Evolutionary conservation across 2,888 invertebrate species (phyloP).

Genomic region (Euspilapteryx auroguttella): DNA sequence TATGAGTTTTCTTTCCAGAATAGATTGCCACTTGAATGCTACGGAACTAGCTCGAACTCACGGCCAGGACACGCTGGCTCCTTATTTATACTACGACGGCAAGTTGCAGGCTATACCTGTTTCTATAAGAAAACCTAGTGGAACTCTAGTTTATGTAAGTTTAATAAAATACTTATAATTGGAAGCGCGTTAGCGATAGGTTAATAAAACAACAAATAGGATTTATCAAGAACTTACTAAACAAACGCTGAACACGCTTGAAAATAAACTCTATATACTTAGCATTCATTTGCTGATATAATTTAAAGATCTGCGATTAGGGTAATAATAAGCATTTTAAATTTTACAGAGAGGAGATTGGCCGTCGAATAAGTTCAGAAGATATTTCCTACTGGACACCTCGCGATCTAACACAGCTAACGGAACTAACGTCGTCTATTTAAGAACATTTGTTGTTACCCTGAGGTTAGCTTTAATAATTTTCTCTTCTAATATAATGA

Average conservation of each 20-base stretch:
- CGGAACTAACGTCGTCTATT: conserved; percentile 21
- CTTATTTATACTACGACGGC: conserved; percentile 19
- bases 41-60: conserved; percentile 15
- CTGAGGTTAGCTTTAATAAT: conserved; percentile 22
- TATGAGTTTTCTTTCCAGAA: conserved; percentile 15
- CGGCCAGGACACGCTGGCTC: conserved; percentile 18
- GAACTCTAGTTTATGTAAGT: conserved; percentile 24
- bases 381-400: conserved; percentile 25
- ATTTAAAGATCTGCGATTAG: no score
- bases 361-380: conserved; percentile 22
- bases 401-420: conserved; percentile 20
- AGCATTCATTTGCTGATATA: no score
- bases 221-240: no score
- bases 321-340: no score
- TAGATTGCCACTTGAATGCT: conserved; percentile 20
- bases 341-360: conserved; percentile 27
- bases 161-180: no score
- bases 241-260: no score
- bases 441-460: conserved; percentile 20
- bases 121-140: conserved; percentile 20
- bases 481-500: conserved; percentile 1
- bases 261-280: no score
- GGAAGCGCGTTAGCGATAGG: no score
- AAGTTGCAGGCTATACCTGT: conserved; percentile 23
- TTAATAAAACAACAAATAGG: no score